phyloP scores from a whole-genome alignment of 2,888 invertebrate species.

The Phaedon cochleariae region DNA sequence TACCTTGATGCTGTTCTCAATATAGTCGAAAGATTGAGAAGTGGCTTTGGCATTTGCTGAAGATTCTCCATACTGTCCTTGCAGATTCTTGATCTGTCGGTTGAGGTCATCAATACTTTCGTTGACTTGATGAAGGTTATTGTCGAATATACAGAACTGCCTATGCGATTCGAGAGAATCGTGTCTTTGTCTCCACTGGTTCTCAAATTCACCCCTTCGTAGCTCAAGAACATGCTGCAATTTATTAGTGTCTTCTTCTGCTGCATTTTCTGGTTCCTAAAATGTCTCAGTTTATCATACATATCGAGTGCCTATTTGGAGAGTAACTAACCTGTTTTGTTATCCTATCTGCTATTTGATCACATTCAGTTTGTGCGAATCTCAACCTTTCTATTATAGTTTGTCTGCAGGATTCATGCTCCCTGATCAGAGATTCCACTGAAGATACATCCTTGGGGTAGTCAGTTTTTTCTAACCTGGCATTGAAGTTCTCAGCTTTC shows the following conservation, averaged over 20 bases:
- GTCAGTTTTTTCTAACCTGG: constrained; percentile 56
- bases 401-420: constrained; percentile 73
- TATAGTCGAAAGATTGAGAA: constrained; percentile 75
- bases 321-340: constrained; percentile 65
- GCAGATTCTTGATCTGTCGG: constrained; percentile 69
- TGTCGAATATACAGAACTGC: constrained; percentile 73
- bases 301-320: not conserved
- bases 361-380: constrained; percentile 73
- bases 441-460: constrained; percentile 62
- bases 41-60: constrained; percentile 74
- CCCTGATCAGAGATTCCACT: constrained; percentile 67
- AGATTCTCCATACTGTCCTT: constrained; percentile 77
- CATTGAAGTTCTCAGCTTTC: constrained; percentile 68
- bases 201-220: constrained; percentile 71
- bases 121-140: constrained; percentile 75
- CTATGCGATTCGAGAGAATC: constrained; percentile 70
- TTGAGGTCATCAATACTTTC: constrained; percentile 74
- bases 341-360: constrained; percentile 73
- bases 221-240: constrained; percentile 71
- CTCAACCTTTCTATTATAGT: constrained; percentile 73
- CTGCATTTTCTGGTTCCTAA: constrained; percentile 71
- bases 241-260: constrained; percentile 74
- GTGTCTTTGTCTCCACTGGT: constrained; percentile 68
- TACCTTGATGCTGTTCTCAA: constrained; percentile 82
- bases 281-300: not conserved